Evolutionary conservation across 2,797 vertebrate genomes (phyloP).

Genomic region (Crypturellus tataupa): DNA sequence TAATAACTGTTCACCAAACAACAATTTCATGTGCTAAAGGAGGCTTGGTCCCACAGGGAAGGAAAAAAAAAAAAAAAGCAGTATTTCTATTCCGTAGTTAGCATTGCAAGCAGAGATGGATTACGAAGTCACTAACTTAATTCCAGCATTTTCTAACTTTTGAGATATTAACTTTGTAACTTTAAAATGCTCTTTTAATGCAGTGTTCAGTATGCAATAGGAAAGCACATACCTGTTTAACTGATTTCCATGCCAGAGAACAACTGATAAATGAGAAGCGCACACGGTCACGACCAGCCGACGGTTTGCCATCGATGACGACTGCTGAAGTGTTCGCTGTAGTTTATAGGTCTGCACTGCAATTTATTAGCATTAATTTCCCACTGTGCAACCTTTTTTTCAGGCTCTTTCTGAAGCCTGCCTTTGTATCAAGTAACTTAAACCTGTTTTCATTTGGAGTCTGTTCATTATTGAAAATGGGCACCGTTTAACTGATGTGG

Average conservation of each 20-base stretch:
- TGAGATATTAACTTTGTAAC: not conserved
- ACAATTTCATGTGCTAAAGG: not conserved
- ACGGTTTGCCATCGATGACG: not conserved
- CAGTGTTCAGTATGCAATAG: not conserved
- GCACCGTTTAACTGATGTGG: not conserved
- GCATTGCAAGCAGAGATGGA: not conserved
- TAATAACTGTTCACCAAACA: not conserved
- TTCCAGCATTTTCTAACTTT: not conserved
- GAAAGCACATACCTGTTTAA: not conserved
- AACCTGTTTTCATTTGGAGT: not conserved
- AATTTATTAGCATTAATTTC: not conserved
- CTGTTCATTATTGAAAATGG: constrained; percentile 13
- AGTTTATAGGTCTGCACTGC: not conserved
- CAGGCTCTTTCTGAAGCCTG: not conserved
- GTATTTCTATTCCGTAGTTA: not conserved
- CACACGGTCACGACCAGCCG: not conserved
- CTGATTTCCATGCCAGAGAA: not conserved
- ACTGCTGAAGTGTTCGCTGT: not conserved
- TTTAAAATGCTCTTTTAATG: not conserved
- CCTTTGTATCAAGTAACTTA: not conserved
- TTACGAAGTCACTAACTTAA: not conserved
- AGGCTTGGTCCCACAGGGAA: not conserved
- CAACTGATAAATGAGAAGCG: not conserved
- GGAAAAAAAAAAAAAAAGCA: not conserved
- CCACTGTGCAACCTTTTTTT: not conserved